Evolutionary conservation across 64 coral and sea anemone genomes (phyloP).

Genomic region (Pocillopora damicornis): DNA sequence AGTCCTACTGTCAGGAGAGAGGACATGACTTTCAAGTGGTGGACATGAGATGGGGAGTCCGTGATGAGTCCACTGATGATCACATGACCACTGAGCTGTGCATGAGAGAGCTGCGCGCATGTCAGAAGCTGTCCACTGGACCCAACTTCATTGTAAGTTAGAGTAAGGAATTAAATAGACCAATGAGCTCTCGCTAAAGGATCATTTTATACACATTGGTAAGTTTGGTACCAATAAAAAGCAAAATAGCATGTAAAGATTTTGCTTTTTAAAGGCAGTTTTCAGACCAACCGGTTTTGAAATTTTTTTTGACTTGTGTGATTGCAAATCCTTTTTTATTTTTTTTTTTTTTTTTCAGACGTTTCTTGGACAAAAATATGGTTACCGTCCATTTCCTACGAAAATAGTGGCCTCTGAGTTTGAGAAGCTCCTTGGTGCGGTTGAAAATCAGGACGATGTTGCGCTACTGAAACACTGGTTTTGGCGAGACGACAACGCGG

Average conservation of each 20-base stretch:
- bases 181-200: no score
- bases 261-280: no score
- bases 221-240: no score
- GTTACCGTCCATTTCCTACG: slow-evolving; percentile 82
- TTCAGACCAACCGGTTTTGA: no score
- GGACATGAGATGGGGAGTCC: slow-evolving; percentile 98
- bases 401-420: slow-evolving; percentile 75
- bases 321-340: not conserved
- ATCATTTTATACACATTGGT: no score
- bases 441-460: slow-evolving; percentile 45
- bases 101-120: slow-evolving; percentile 94
- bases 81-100: slow-evolving; percentile 94
- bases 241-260: no score
- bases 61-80: slow-evolving; percentile 96
- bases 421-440: slow-evolving; percentile 59
- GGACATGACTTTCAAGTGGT: slow-evolving; percentile 95
- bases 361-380: slow-evolving; percentile 95
- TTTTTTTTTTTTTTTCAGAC: slow-evolving; percentile 47
- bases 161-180: not conserved
- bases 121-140: slow-evolving; percentile 93
- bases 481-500: slow-evolving; percentile 71
- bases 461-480: slow-evolving; percentile 71
- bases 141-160: slow-evolving; percentile 92
- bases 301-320: not conserved
- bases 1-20: slow-evolving; percentile 89